These are phyloP conservation scores for Brachyopa scutellaris DNA, from an alignment of 2,888 invertebrate genomes.

Conservation along the genomic window DNA sequence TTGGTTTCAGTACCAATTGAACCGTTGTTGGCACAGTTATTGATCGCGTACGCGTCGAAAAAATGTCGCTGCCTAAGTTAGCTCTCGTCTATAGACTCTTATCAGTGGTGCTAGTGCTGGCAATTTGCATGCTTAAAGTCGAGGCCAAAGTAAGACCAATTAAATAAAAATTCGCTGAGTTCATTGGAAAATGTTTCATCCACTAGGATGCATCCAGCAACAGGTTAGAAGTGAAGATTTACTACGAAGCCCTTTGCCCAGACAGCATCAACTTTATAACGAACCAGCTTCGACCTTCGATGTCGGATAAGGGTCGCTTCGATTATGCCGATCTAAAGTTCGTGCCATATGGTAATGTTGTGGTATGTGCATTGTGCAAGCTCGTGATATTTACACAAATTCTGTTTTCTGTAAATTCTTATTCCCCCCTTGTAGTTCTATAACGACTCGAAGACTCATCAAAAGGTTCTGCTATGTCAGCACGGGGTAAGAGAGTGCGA, in stretches of 20 bases:
- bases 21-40: constrained; percentile 32
- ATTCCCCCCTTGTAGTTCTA: constrained; percentile 72
- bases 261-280: constrained; percentile 79
- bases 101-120: constrained; percentile 19
- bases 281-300: constrained; percentile 75
- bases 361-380: constrained; percentile 74
- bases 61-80: constrained; percentile 18
- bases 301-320: constrained; percentile 76
- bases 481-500: constrained; percentile 79
- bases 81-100: background rate
- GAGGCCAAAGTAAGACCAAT: constrained; percentile 21
- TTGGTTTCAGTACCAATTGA: constrained; percentile 43
- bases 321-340: constrained; percentile 77
- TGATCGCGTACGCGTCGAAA: background rate
- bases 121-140: background rate
- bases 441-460: constrained; percentile 73
- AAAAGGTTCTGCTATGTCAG: constrained; percentile 77
- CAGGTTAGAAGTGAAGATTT: constrained; percentile 77
- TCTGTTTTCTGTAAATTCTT: too few relatives aligned
- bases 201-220: constrained; percentile 4
- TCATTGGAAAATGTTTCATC: too few relatives aligned
- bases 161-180: too few relatives aligned
- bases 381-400: too few relatives aligned
- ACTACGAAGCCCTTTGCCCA: constrained; percentile 80
- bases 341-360: constrained; percentile 80